Conservation (phyloP, 2,888 invertebrate species). For the Caenorhabditis drosophilae region DNA sequence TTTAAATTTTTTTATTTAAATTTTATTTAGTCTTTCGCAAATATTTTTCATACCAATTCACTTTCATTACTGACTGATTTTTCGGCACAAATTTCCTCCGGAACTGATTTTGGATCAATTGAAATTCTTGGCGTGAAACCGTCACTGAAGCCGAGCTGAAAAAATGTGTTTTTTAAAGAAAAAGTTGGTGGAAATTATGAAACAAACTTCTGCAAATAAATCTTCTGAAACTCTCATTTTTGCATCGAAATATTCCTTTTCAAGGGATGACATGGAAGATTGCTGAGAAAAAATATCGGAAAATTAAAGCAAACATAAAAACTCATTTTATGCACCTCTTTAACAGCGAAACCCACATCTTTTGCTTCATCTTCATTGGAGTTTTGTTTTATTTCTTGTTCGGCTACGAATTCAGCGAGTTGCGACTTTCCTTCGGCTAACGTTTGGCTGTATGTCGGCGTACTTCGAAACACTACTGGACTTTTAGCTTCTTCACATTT, state of each 20-base stretch:
- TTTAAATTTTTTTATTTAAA: not conserved
- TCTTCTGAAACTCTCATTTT: conserved; percentile 3
- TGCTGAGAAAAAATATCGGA: conserved; percentile 5
- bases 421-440: conserved; percentile 21
- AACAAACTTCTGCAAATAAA: conserved; percentile 1
- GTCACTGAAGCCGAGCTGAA: conserved; percentile 27
- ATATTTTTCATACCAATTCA: too few species aligned
- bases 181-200: not conserved
- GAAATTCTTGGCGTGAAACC: conserved; percentile 20
- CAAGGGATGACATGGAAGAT: conserved; percentile 28
- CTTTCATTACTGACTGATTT: conserved; percentile 14
- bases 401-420: conserved; percentile 27
- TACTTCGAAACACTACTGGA: conserved; percentile 31
- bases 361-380: conserved; percentile 3
- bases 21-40: conserved; percentile 1
- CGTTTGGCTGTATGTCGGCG: conserved; percentile 26
- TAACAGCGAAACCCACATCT: conserved; percentile 24
- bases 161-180: not conserved
- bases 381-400: conserved; percentile 16
- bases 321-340: conserved; percentile 7
- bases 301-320: too few species aligned
- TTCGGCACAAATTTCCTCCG: not conserved
- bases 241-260: conserved; percentile 27
- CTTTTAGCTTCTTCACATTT: not conserved
- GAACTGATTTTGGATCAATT: conserved; percentile 1